A percentile compares a stretch with the other conserved stretches of the same genome.
Evolutionary conservation across 2,888 invertebrate genomes (phyloP).

Genomic region (Melanophora roralis): DNA sequence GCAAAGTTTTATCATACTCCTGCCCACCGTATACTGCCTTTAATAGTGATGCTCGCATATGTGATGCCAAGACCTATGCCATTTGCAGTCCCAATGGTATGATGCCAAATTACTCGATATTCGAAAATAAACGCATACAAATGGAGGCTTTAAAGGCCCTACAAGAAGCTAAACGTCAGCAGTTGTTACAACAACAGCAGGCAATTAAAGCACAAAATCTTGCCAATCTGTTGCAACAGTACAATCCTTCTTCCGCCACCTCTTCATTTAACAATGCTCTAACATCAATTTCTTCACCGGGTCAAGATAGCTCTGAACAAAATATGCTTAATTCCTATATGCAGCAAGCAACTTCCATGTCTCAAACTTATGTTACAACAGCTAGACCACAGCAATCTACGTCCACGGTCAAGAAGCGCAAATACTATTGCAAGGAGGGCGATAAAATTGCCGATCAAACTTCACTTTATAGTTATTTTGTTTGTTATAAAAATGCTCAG

Average conservation of each 20-base stretch:
- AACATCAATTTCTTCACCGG: slow-evolving; percentile 38
- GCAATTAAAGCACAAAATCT: slow-evolving; percentile 72
- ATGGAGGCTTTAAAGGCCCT: slow-evolving; percentile 73
- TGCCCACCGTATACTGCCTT: slow-evolving; percentile 78
- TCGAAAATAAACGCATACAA: slow-evolving; percentile 72
- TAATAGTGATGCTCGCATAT: slow-evolving; percentile 76
- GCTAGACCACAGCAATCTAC: slow-evolving; percentile 33
- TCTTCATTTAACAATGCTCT: slow-evolving; percentile 1
- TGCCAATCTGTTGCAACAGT: slow-evolving; percentile 70
- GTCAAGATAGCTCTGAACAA: slow-evolving; percentile 62
- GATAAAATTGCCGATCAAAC: slow-evolving; percentile 78
- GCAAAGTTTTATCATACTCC: slow-evolving; percentile 76
- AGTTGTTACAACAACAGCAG: slow-evolving; percentile 43
- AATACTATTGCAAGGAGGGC: slow-evolving; percentile 76
- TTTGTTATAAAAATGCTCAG: slow-evolving; percentile 76
- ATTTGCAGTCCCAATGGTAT: slow-evolving; percentile 71
- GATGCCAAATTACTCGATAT: slow-evolving; percentile 67
- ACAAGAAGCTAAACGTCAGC: slow-evolving; percentile 71
- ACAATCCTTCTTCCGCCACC: slow-evolving; percentile 37
- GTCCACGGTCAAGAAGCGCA: slow-evolving; percentile 68
- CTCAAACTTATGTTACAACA: slow-evolving; percentile 42
- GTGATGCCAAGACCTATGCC: slow-evolving; percentile 76
- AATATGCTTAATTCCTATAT: slow-evolving; percentile 66
- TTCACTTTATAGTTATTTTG: slow-evolving; percentile 78
- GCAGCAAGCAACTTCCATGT: slow-evolving; percentile 61